A percentile compares a stretch with the other conserved stretches of the same genome.
Conservation (phyloP, 2,113 vertebrate genomes). For the Narcine bancroftii region DNA sequence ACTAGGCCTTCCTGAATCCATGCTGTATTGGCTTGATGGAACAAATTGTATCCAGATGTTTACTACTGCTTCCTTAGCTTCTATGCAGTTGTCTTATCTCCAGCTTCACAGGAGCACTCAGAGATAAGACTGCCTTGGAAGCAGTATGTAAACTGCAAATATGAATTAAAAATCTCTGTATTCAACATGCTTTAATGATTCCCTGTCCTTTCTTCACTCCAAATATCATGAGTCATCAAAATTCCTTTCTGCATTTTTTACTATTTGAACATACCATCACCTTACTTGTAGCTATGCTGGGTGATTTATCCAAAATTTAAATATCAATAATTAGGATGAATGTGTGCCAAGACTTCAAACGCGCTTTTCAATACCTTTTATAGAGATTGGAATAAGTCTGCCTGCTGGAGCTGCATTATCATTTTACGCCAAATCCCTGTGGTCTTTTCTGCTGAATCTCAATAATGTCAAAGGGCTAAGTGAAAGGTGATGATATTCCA, state of each 20-base stretch:
- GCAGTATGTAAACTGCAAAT: too few species aligned
- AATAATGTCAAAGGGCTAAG: not conserved
- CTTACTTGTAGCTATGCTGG: not conserved
- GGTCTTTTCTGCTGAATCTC: not conserved
- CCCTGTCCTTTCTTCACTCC: not conserved
- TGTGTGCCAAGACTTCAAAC: not conserved
- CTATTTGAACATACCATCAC: not conserved
- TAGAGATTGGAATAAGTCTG: not conserved
- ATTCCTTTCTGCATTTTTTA: not conserved
- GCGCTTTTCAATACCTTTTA: not conserved
- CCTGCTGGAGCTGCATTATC: not conserved
- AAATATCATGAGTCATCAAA: not conserved
- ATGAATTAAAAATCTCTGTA: not conserved
- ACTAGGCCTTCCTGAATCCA: too few species aligned
- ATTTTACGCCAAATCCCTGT: not conserved
- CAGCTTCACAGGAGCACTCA: too few species aligned
- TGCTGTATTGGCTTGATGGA: too few species aligned
- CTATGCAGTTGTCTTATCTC: too few species aligned
- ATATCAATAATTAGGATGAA: not conserved
- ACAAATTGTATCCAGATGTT: too few species aligned
- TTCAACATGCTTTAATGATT: not conserved
- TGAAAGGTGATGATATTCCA: not conserved
- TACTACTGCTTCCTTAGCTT: too few species aligned
- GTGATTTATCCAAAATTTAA: not conserved
- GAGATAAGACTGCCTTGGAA: too few species aligned